These are phyloP conservation scores for Phyllostomus discolor DNA, from an alignment of 2,113 vertebrate genomes.

Conservation along the genomic window DNA sequence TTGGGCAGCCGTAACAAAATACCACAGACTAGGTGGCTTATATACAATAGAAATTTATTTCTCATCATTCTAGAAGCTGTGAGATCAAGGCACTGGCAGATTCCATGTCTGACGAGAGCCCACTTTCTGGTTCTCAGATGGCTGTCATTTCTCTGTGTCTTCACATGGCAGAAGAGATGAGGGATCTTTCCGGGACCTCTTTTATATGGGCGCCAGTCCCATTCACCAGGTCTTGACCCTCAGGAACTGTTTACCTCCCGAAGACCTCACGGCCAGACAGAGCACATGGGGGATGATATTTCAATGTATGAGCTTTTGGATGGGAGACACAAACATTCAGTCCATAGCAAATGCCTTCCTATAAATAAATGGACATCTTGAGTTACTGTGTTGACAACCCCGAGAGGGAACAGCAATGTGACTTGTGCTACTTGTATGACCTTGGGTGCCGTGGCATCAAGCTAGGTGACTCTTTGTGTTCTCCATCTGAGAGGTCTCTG, in stretches of 20 bases:
- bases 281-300: neutral
- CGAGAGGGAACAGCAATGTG: neutral
- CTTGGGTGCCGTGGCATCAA: neutral
- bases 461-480: neutral
- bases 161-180: neutral
- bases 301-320: neutral
- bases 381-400: neutral
- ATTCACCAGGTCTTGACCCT: neutral
- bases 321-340: neutral
- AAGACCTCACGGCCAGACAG: neutral
- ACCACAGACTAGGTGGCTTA: neutral
- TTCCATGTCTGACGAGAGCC: neutral
- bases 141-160: neutral
- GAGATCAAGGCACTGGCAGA: neutral
- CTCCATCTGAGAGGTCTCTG: neutral
- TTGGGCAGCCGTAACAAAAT: neutral
- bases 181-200: neutral
- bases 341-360: neutral
- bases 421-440: neutral
- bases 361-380: neutral
- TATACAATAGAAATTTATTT: neutral
- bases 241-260: neutral
- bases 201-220: neutral
- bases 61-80: neutral
- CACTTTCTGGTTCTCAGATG: neutral